phyloP scores from a whole-genome alignment of 92 coral and sea anemone species.

The Zoanthus sociatus region DNA sequence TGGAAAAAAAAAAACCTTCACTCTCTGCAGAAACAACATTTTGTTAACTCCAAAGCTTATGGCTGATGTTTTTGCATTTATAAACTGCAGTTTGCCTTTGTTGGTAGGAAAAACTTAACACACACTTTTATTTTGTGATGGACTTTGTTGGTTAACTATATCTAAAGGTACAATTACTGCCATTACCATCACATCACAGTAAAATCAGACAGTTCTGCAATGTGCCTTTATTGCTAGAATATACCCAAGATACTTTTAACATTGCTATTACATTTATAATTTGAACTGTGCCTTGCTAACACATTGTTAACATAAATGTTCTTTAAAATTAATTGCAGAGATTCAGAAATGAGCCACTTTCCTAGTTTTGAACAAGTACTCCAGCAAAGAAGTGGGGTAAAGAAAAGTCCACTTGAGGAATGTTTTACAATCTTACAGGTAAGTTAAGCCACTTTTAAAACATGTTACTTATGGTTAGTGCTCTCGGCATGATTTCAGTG shows the following conservation, averaged over 20 bases:
- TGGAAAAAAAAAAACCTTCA: no score
- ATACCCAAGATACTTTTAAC: not conserved
- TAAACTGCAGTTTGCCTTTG: no score
- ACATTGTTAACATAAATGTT: not conserved
- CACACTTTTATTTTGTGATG: no score
- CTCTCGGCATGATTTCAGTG: not conserved
- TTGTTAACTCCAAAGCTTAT: no score
- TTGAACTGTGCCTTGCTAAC: no score
- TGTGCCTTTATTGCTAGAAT: constrained; percentile 5
- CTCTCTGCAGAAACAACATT: no score
- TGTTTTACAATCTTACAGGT: constrained; percentile 62
- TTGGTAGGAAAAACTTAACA: no score
- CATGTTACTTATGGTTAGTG: not conserved
- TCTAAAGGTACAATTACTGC: not conserved
- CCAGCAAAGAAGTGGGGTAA: constrained; percentile 53
- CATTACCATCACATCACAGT: not conserved
- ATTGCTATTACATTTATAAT: not conserved
- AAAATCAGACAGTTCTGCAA: no score
- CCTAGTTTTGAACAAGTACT: constrained; percentile 55
- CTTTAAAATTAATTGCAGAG: constrained; percentile 55
- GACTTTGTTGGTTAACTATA: no score
- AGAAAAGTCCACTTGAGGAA: constrained; percentile 64
- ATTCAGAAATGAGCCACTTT: constrained; percentile 54
- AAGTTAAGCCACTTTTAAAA: constrained; percentile 30
- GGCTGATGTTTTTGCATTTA: no score